A percentile compares a stretch with the other conserved stretches of the same genome.
Conservation (phyloP, 2,888 invertebrate genomes). For the Orthonychiurus folsomi region DNA sequence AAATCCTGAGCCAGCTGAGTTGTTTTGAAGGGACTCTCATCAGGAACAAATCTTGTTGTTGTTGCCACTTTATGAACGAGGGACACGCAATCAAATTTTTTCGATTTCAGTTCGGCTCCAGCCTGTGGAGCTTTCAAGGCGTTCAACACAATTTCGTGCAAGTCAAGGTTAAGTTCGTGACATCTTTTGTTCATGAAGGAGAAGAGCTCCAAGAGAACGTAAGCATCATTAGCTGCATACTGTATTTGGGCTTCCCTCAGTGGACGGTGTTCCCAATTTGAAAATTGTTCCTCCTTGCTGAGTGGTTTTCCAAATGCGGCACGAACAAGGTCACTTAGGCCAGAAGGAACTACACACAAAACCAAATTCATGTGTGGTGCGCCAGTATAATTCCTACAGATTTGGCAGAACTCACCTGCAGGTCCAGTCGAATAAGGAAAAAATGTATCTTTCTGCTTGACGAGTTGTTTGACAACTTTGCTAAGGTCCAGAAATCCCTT, state of each 20-base stretch:
- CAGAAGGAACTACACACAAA: constrained; percentile 1
- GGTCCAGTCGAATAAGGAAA: constrained; percentile 11
- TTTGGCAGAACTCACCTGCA: constrained; percentile 6
- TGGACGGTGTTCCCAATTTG: constrained; percentile 81
- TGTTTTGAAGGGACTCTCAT: constrained; percentile 12
- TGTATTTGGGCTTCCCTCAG: constrained; percentile 64
- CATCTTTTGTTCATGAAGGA: constrained; percentile 50
- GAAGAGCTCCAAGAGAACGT: constrained; percentile 73
- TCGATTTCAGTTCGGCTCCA: neutral
- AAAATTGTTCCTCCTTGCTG: constrained; percentile 82
- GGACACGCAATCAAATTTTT: constrained; percentile 1
- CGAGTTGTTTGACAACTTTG: constrained; percentile 11
- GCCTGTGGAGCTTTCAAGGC: neutral
- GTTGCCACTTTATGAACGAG: constrained; percentile 10
- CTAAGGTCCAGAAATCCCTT: constrained; percentile 29
- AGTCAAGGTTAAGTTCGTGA: constrained; percentile 11
- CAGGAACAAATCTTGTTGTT: neutral
- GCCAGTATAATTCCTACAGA: too few relatives aligned
- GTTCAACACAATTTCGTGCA: constrained; percentile 2
- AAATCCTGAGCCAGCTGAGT: constrained; percentile 6
- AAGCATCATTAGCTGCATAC: constrained; percentile 83
- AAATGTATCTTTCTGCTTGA: neutral
- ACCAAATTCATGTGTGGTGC: neutral
- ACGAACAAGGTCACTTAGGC: constrained; percentile 54
- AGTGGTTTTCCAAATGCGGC: constrained; percentile 65